Conservation (phyloP, 1,140 invertebrate species). For the Nixonia krombeini region DNA sequence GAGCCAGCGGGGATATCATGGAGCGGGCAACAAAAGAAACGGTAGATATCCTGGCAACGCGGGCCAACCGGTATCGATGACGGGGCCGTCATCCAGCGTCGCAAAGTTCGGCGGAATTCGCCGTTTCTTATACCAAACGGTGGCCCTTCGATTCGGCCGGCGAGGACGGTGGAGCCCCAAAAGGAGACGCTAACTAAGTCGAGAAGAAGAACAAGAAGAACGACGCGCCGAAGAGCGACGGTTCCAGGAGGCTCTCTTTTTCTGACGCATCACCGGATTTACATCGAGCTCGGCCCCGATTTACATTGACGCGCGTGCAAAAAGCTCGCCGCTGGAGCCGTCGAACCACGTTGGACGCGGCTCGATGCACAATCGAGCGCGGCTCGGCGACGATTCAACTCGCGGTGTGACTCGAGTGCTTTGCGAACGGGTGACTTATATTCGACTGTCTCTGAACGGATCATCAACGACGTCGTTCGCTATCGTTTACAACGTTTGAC, state of each 20-base stretch:
- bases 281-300: slow-evolving; percentile 56
- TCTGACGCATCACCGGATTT: slow-evolving; percentile 49
- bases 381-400: too few species aligned
- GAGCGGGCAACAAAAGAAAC: slow-evolving; percentile 31
- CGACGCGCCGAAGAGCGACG: slow-evolving; percentile 22
- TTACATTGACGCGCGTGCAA: slow-evolving; percentile 69
- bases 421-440: too few species aligned
- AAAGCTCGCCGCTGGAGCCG: slow-evolving; percentile 54
- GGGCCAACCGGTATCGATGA: slow-evolving; percentile 46
- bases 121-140: slow-evolving; percentile 59
- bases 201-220: slow-evolving; percentile 41
- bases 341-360: too few species aligned
- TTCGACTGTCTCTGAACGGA: too few species aligned
- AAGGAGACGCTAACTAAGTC: slow-evolving; percentile 53
- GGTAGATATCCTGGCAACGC: slow-evolving; percentile 35
- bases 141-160: slow-evolving; percentile 38
- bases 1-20: background rate
- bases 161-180: slow-evolving; percentile 44
- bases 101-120: slow-evolving; percentile 61
- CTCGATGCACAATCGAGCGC: background rate
- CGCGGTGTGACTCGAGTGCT: too few species aligned
- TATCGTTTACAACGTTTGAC: background rate
- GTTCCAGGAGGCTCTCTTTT: slow-evolving; percentile 33
- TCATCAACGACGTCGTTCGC: too few species aligned
- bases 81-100: slow-evolving; percentile 35